Percentiles rank a stretch among this genome's conserved stretches.
Evolutionary conservation across 1,140 invertebrate species (phyloP).

Genomic region (Sinella curviseta): DNA sequence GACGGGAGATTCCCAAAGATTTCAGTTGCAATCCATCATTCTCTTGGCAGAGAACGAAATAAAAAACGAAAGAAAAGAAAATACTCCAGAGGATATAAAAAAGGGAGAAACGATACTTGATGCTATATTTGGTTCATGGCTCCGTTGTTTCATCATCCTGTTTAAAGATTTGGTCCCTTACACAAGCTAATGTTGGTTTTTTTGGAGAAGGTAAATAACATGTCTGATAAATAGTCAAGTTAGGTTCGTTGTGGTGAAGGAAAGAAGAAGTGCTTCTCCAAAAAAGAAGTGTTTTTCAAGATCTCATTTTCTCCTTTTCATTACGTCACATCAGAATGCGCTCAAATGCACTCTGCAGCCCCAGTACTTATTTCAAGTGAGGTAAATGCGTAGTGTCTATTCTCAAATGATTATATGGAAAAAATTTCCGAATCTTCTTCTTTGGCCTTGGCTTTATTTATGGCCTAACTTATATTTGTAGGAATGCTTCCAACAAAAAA

Average conservation of each 20-base stretch:
- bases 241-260: too few species aligned
- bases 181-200: neutral
- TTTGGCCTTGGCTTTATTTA: too few species aligned
- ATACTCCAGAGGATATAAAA: neutral
- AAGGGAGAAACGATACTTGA: neutral
- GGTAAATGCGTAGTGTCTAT: too few species aligned
- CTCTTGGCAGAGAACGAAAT: neutral
- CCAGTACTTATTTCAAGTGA: too few species aligned
- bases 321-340: neutral
- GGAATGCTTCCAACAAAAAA: too few species aligned
- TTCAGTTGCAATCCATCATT: slow-evolving; percentile 40
- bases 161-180: neutral
- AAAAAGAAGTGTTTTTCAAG: neutral
- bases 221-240: too few species aligned
- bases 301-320: slow-evolving; percentile 7
- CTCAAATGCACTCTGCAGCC: slow-evolving; percentile 3
- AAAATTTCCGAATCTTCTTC: too few species aligned
- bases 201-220: too few species aligned
- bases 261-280: slow-evolving; percentile 6
- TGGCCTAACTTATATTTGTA: too few species aligned
- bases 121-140: neutral
- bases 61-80: slow-evolving; percentile 10
- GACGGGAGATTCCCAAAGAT: slow-evolving; percentile 41
- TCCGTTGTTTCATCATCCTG: neutral
- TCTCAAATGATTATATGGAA: too few species aligned